Base-by-base conservation (phyloP, 2,113 vertebrate species). In the Polypterus senegalus region DNA sequence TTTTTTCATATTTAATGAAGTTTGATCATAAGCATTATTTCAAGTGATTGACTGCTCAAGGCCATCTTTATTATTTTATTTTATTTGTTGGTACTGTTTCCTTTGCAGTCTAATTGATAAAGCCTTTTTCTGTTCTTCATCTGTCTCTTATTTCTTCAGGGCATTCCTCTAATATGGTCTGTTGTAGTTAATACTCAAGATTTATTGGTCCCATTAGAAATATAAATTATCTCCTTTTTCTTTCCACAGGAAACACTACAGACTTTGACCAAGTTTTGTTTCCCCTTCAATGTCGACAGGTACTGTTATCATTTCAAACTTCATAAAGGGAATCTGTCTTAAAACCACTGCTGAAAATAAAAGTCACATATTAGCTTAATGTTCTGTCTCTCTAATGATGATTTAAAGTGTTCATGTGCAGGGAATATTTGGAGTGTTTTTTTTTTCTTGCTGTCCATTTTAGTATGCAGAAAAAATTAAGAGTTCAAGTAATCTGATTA, bases 221-320 rank as follows among this genome's bases (percentile, higher is more conserved):
- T 88, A 91, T 94, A 90, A 94, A 91, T 91, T 86, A 87, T 92
- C 86, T 91, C 72, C 83, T 61, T 71, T 84, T 83, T 89, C 77
- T 88, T 79, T 84, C 77, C 76, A 76, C 84, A 90, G 89, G 91
- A 92, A 91, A 87, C 88, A 84, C 88, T 86, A 64, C 88, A 92
- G 81, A 97, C 91, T 75, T 75, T 82, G 81, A 90, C 92, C 76
- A 97, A 89, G 84, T 98, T 98, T 89, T 98, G 95, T 80, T 97
- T 97, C 77, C 95, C 95, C 61, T 97, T 98, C 87, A 89, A 74
- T 79, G 80, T 88, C 85, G 93, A 97, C 88, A 97, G 94, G 95
- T 97, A 90, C 77, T 80, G 77, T 78, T 76, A 78, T 67, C 74
- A 78, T 83, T 78, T 82, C 73, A 73, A 73, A 77, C 67, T 83